Conservation (phyloP, 2,888 invertebrate genomes). For the Torymus tubicola region DNA sequence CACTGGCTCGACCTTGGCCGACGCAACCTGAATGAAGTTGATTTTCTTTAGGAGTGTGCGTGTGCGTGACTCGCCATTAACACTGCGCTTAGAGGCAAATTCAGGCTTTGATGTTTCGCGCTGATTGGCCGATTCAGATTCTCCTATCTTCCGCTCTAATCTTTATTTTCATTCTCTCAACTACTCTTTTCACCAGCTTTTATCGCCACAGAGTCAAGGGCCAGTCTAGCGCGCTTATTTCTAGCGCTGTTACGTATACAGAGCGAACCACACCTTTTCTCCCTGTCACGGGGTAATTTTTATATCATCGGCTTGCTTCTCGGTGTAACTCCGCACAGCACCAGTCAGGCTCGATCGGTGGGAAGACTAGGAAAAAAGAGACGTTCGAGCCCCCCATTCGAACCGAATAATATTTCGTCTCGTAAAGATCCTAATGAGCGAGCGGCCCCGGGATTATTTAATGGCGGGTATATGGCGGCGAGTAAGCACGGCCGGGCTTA, state of each 20-base stretch:
- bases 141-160: not conserved
- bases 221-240: not conserved
- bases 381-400: conserved; percentile 46
- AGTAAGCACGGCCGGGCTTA: conserved; percentile 23
- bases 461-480: conserved; percentile 67
- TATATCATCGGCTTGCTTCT: conserved; percentile 3
- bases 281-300: conserved; percentile 28
- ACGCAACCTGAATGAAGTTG: conserved; percentile 42
- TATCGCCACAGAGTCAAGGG: conserved; percentile 26
- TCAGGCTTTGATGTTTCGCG: conserved; percentile 33
- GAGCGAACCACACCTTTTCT: not conserved
- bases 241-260: not conserved
- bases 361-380: conserved; percentile 48
- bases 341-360: conserved; percentile 34
- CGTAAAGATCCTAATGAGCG: conserved; percentile 73
- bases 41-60: conserved; percentile 31
- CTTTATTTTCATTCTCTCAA: not conserved
- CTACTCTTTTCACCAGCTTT: not conserved
- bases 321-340: too few species aligned
- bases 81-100: conserved; percentile 5
- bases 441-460: conserved; percentile 70
- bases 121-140: conserved; percentile 43
- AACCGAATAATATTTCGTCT: conserved; percentile 70
- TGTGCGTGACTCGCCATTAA: not conserved
- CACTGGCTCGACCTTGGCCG: conserved; percentile 31